These are phyloP conservation scores for Epizoanthus ramosus DNA, from an alignment of 92 coral and sea anemone genomes.

Conservation along the genomic window DNA sequence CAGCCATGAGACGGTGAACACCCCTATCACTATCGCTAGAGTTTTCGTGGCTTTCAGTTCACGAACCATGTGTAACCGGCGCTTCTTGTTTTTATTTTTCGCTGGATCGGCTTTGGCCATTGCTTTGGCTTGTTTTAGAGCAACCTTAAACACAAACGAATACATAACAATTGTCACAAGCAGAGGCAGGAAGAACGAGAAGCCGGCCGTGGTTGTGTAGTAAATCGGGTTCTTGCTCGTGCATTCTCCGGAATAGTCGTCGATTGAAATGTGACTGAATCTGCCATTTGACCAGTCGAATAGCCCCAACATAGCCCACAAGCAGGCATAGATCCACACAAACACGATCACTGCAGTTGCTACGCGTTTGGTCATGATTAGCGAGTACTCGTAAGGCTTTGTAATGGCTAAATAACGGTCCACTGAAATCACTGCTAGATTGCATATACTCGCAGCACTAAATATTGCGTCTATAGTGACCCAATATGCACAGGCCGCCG, in stretches of 20 bases:
- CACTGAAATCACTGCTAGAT: conserved; percentile 86
- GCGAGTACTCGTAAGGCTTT: conserved; percentile 81
- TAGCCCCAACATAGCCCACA: conserved; percentile 82
- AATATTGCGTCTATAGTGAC: conserved; percentile 75
- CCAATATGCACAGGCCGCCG: conserved; percentile 76
- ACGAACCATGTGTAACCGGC: conserved; percentile 50
- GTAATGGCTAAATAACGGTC: conserved; percentile 95
- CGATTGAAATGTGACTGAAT: conserved; percentile 14
- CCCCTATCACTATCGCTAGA: conserved; percentile 92
- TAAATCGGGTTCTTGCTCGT: conserved; percentile 42
- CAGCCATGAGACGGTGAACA: conserved; percentile 89
- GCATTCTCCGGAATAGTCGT: not conserved
- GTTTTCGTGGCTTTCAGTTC: conserved; percentile 97
- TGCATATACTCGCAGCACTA: conserved; percentile 88
- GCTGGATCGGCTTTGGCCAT: conserved; percentile 57
- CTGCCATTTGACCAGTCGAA: conserved; percentile 66
- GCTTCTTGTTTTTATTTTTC: conserved; percentile 32
- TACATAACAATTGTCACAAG: conserved; percentile 50
- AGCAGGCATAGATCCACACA: conserved; percentile 84
- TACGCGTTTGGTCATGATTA: conserved; percentile 74
- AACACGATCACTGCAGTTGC: conserved; percentile 73
- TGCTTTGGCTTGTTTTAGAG: conserved; percentile 60
- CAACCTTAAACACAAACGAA: conserved; percentile 51
- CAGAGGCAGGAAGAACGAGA: conserved; percentile 59
- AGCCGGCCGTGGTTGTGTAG: conserved; percentile 50